Evolutionary conservation across 2,888 invertebrate species (phyloP), one percentile per base, ranked within the genome.

Genomic region (Digitonthophagus gazella): DNA sequence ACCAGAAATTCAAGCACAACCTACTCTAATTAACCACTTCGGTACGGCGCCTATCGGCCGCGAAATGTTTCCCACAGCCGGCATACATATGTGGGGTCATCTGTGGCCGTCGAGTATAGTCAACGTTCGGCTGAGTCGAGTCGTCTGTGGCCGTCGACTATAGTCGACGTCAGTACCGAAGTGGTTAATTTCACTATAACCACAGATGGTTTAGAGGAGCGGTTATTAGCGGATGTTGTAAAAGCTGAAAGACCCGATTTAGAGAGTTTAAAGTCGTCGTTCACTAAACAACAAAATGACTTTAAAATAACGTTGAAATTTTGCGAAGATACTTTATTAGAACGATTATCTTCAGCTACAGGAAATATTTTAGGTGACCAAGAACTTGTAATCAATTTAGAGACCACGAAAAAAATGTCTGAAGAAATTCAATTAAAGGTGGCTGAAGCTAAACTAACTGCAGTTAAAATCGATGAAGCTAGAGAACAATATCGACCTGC

Each of bases 141-240:
- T n/a, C n/a, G n/a, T n/a, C n/a, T n/a, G n/a, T n/a, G n/a, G n/a
- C n/a, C n/a, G n/a, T n/a, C n/a, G n/a, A n/a, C n/a, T n/a, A n/a
- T n/a, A n/a, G n/a, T n/a, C n/a, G n/a, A n/a, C n/a, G n/a, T n/a
- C n/a, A n/a, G n/a, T n/a, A n/a, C n/a, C n/a, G n/a, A n/a, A n/a
- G n/a, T n/a, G n/a, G n/a, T n/a, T n/a, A 97, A 97, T 83, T 97
- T 97, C 78, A 97, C 97, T 1, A 97, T 97, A 1, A 97, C 97
- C 0, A 88, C 90, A 78, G 96, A 97, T 81, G 97, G 89, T 28
- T 85, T 97, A 14, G 97, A 97, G 81, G 97, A 97, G 77, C 97
- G 97, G 80, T 84, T 97, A 11, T 82, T 97, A 19, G 97, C 95
- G 4, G 96, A 95, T 82, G 97, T 97, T 3, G 96, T 97, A 0